Evolutionary conservation across 2,797 vertebrate species (phyloP).

Genomic region (Danionella dracula): DNA sequence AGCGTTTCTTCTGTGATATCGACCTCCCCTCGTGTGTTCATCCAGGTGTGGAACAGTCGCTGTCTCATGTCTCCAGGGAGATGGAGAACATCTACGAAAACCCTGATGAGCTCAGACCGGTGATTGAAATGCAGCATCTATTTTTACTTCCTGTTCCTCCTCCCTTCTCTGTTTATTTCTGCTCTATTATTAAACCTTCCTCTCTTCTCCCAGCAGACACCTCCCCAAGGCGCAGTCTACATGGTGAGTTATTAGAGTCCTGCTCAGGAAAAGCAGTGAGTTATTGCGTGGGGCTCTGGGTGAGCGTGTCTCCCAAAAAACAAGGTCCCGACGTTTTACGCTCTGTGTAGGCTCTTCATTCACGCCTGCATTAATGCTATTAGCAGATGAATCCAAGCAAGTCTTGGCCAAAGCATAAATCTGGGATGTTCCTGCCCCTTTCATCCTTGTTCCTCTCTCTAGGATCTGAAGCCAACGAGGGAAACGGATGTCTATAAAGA

Average conservation of each 20-base stretch:
- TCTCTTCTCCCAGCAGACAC: conserved; percentile 53
- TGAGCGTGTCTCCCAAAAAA: conserved; percentile 31
- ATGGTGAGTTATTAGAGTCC: conserved; percentile 69
- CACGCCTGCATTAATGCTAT: conserved; percentile 63
- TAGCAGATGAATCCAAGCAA: conserved; percentile 64
- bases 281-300: background rate
- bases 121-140: conserved; percentile 50
- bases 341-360: conserved; percentile 42
- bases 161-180: background rate
- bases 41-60: conserved; percentile 65
- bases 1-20: too few relatives aligned
- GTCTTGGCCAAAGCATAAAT: conserved; percentile 57
- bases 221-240: conserved; percentile 67
- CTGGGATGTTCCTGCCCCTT: conserved; percentile 22
- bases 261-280: conserved; percentile 15
- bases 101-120: conserved; percentile 71
- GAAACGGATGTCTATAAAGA: conserved; percentile 72
- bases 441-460: conserved; percentile 15
- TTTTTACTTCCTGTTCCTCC: conserved; percentile 15
- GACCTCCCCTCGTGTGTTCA: conserved; percentile 5
- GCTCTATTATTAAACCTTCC: conserved; percentile 32
- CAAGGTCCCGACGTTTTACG: conserved; percentile 17
- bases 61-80: conserved; percentile 63
- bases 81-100: conserved; percentile 75
- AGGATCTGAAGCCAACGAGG: conserved; percentile 74